Evolutionary conservation across 2,797 vertebrate genomes (phyloP), one percentile per base, ranked within the genome.

Genomic region (Sebastolobus altivelis): DNA sequence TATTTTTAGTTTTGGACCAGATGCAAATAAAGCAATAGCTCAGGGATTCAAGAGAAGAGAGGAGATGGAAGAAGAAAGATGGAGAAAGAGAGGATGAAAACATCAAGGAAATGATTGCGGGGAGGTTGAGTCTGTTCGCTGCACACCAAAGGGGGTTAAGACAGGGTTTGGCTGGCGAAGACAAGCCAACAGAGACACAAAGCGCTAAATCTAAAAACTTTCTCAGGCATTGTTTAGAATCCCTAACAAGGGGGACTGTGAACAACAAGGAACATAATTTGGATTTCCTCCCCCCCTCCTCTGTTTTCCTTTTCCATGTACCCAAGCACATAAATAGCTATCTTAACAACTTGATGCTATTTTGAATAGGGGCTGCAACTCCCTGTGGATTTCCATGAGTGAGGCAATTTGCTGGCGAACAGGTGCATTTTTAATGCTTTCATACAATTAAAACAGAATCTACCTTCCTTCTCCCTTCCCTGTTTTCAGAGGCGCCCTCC

Each of bases 341-440:
- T 94, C 94, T 95, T 95, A 95, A 95, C 94, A 94, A 93, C 94
- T 95, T 94, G 92, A 95, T 94, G 94, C 92, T 95, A 95, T 95
- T 95, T 95, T 95, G 92, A 95, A 95, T 94, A 93, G 93, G 92
- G 85, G 85, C 91, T 81, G 90, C 83, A 79, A 88, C 87, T 94
- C 95, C 94, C 94, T 87, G 89, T 88, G 92, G 95, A 94, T 89
- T 95, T 93, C 88, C 89, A 90, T 87, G 92, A 94, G 94, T 94
- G 94, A 95, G 94, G 95, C 93, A 96, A 96, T 96, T 96, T 95
- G 90, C 93, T 85, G 88, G 90, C 72, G 93, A 95, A 95, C 95
- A 96, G 95, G 96, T 96, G 94, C 94, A 94, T 95, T 95, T 95
- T 96, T 95, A 95, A 94, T 95, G 94, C 94, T 95, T 96, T 95